Percentiles rank a stretch among this genome's conserved stretches.
Evolutionary conservation across 2,888 invertebrate species (phyloP).

Genomic region (Xestia xanthographa): DNA sequence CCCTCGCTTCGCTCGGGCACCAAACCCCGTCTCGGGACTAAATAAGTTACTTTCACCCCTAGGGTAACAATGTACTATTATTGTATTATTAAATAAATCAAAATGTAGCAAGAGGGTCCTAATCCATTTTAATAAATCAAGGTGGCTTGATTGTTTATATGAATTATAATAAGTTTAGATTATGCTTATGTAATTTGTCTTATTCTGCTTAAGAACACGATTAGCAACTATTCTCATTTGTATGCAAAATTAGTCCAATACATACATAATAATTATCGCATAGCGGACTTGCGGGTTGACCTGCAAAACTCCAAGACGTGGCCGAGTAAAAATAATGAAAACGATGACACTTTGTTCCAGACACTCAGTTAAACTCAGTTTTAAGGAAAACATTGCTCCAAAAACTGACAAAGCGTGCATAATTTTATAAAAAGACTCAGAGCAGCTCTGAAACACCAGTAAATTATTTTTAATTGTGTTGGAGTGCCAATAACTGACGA

Average conservation of each 20-base stretch:
- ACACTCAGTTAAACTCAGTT: conserved; percentile 1
- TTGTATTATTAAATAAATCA: conserved; percentile 4
- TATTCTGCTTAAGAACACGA: conserved; percentile 19
- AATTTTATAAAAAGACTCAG: conserved; percentile 17
- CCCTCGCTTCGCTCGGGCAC: too few species aligned
- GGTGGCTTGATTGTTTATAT: conserved; percentile 4
- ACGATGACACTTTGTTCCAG: conserved; percentile 8
- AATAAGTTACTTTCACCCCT: too few species aligned
- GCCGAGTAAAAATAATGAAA: conserved; percentile 7
- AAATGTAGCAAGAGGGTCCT: conserved; percentile 1
- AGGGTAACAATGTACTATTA: too few species aligned
- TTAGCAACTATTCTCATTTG: conserved; percentile 17
- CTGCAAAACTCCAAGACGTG: neutral
- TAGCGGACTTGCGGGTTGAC: conserved; percentile 17
- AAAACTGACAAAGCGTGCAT: conserved; percentile 25
- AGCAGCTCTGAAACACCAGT: conserved; percentile 1
- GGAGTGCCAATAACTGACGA: neutral
- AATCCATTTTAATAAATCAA: conserved; percentile 8
- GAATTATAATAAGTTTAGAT: conserved; percentile 22
- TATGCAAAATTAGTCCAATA: conserved; percentile 28
- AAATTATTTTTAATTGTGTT: conserved; percentile 3
- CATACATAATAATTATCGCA: conserved; percentile 10
- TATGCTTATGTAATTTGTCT: conserved; percentile 3
- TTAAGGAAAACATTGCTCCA: conserved; percentile 7
- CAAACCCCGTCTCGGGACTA: too few species aligned